These are phyloP conservation scores for Formica exsecta DNA, from an alignment of 1,140 invertebrate species.

Conservation along the genomic window DNA sequence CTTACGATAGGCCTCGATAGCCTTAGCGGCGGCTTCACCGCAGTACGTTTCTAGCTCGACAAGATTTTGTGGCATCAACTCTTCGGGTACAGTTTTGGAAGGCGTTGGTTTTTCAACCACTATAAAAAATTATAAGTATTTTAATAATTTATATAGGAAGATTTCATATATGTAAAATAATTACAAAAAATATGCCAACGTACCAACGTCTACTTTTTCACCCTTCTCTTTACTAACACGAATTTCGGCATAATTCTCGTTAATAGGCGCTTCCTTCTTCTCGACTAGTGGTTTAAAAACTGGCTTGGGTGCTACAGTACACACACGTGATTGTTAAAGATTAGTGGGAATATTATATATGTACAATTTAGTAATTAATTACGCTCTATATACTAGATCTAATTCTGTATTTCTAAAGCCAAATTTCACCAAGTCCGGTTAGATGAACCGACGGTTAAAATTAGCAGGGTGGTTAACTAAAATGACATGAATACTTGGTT, in stretches of 20 bases:
- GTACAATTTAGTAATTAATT: slow-evolving; percentile 1
- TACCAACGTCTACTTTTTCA: slow-evolving; percentile 83
- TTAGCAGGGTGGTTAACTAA: too few relatives aligned
- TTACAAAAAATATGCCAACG: slow-evolving; percentile 63
- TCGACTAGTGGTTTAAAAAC: slow-evolving; percentile 81
- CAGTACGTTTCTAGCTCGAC: slow-evolving; percentile 88
- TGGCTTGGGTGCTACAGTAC: slow-evolving; percentile 82
- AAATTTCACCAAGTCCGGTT: too few relatives aligned
- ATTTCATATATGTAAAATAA: slow-evolving; percentile 9
- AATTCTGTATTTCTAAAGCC: neutral
- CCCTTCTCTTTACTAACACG: slow-evolving; percentile 81
- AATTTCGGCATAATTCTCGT: slow-evolving; percentile 80
- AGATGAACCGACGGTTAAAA: too few relatives aligned
- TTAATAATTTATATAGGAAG: neutral
- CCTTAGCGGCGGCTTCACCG: slow-evolving; percentile 86
- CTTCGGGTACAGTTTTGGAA: slow-evolving; percentile 66
- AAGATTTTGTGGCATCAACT: slow-evolving; percentile 83
- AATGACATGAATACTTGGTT: too few relatives aligned
- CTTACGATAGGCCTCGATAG: slow-evolving; percentile 87
- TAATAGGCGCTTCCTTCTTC: slow-evolving; percentile 74
- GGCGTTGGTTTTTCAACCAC: slow-evolving; percentile 78
- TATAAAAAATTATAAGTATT: slow-evolving; percentile 35
- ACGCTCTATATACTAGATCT: slow-evolving; percentile 12
- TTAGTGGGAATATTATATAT: slow-evolving; percentile 69
- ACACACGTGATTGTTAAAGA: slow-evolving; percentile 67